Evolutionary conservation across 2,797 vertebrate genomes (phyloP).

Genomic region (Hapalemur alaotrensis): DNA sequence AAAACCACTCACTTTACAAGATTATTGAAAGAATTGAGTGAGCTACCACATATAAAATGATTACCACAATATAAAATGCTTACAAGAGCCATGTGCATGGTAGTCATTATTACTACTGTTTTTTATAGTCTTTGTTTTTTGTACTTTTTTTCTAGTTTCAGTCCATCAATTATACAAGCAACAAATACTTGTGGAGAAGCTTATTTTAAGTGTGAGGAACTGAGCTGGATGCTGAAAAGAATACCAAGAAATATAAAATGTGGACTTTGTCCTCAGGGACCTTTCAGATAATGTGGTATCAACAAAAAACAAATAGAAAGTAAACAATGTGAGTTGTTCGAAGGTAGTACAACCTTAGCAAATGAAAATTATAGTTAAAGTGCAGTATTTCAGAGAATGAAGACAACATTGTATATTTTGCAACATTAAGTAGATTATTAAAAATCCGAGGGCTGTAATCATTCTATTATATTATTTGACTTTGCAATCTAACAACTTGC

Average conservation of each 20-base stretch:
- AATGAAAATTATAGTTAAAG: background rate
- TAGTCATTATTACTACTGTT: background rate
- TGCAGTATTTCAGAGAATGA: background rate
- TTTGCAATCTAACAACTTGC: background rate
- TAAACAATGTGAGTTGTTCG: background rate
- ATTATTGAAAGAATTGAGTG: background rate
- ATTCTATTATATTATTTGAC: background rate
- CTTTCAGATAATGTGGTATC: background rate
- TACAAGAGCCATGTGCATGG: background rate
- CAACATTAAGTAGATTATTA: background rate
- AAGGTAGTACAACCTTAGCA: background rate
- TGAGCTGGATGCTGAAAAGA: background rate
- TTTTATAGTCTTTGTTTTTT: background rate
- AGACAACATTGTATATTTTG: background rate
- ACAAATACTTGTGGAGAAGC: background rate
- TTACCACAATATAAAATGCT: background rate
- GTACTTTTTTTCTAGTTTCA: background rate
- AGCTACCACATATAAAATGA: background rate
- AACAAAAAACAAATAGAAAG: background rate
- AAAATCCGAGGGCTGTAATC: background rate
- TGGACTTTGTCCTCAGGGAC: background rate
- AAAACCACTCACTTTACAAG: background rate
- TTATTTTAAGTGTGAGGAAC: background rate
- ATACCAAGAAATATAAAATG: background rate
- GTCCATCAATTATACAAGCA: background rate